These are phyloP conservation scores for Meda fulgida DNA, from an alignment of 2,797 vertebrate genomes.

Conservation along the genomic window DNA sequence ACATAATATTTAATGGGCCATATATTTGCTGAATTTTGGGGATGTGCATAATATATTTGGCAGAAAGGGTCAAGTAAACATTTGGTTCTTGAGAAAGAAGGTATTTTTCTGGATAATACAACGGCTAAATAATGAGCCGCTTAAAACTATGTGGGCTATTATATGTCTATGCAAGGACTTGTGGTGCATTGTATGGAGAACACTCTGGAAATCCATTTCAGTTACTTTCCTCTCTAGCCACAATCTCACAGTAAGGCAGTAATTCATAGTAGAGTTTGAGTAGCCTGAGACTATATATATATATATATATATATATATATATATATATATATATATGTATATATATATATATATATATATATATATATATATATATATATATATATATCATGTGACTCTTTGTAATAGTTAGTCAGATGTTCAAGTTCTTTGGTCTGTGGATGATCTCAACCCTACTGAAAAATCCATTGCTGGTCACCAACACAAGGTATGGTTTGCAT, in stretches of 20 bases:
- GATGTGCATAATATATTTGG: neutral
- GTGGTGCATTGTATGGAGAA: neutral
- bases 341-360: too few species aligned
- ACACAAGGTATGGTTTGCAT: too few species aligned
- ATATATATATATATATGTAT: too few species aligned
- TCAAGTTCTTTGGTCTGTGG: too few species aligned
- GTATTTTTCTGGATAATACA: neutral
- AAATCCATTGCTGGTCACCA: too few species aligned
- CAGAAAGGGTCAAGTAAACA: neutral
- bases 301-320: too few species aligned
- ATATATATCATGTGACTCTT: neutral
- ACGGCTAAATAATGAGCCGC: neutral
- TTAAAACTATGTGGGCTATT: neutral
- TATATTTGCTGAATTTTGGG: neutral
- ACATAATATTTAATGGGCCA: neutral
- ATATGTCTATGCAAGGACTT: neutral
- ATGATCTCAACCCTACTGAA: too few species aligned
- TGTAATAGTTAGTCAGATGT: neutral
- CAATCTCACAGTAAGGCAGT: neutral
- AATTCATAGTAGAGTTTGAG: neutral
- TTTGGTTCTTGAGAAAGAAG: neutral
- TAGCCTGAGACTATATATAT: neutral
- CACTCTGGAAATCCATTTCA: too few species aligned
- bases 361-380: too few species aligned
- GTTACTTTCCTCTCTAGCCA: neutral